phyloP scores from a whole-genome alignment of 2,888 invertebrate genomes.

The Ennomos erosarius region DNA sequence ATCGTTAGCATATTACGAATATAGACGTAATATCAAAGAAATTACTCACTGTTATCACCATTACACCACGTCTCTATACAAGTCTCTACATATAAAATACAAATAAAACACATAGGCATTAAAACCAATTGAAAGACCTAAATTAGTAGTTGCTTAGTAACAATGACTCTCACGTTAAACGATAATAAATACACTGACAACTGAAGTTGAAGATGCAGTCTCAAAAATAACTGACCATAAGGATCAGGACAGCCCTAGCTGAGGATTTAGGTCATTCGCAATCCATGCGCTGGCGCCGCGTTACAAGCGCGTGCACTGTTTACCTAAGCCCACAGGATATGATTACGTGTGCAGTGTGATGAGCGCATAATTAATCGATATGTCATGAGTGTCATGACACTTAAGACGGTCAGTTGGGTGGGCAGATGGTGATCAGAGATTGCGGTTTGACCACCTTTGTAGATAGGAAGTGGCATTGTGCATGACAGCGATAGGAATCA shows the following conservation, averaged over 20 bases:
- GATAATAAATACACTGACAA: too few relatives aligned
- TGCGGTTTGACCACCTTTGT: conserved; percentile 19
- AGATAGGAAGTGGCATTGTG: conserved; percentile 19
- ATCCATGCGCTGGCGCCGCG: conserved; percentile 69
- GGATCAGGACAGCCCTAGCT: conserved; percentile 29
- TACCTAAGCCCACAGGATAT: conserved; percentile 53
- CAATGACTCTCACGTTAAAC: too few relatives aligned
- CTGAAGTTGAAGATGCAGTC: too few relatives aligned
- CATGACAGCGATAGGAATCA: conserved; percentile 16
- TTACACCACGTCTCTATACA: too few relatives aligned
- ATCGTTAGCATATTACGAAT: not conserved
- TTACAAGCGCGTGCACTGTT: conserved; percentile 63
- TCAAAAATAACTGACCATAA: too few relatives aligned
- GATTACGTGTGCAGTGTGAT: conserved; percentile 38
- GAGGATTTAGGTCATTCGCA: conserved; percentile 65
- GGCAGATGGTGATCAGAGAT: conserved; percentile 30
- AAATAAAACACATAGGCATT: too few relatives aligned
- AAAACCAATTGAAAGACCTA: too few relatives aligned
- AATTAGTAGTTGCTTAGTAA: too few relatives aligned
- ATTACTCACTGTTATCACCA: not conserved
- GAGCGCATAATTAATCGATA: conserved; percentile 36
- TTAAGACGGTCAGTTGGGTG: conserved; percentile 22
- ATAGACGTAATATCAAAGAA: too few relatives aligned
- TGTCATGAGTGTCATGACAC: conserved; percentile 1
- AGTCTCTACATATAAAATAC: too few relatives aligned